Conservation (phyloP, 1,140 invertebrate species). For the Drosophila subobscura region DNA sequence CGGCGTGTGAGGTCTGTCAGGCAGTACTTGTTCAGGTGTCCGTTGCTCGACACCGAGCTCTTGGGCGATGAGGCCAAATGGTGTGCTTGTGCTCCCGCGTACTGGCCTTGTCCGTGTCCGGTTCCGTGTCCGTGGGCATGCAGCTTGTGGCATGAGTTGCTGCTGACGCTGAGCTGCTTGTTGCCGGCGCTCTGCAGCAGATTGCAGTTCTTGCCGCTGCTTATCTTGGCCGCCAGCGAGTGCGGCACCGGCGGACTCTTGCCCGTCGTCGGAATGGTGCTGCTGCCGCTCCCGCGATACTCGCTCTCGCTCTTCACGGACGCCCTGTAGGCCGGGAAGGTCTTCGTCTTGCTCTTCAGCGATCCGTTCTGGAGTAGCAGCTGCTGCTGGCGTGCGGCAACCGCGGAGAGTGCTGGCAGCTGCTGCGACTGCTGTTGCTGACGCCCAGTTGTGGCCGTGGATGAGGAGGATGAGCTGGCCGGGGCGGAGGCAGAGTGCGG, state of each 20-base stretch:
- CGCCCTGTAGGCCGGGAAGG: constrained; percentile 68
- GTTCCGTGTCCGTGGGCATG: constrained; percentile 54
- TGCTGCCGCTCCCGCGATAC: constrained; percentile 65
- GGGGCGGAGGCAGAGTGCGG: constrained; percentile 41
- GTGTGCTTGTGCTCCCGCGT: constrained; percentile 33
- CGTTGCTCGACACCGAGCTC: constrained; percentile 80
- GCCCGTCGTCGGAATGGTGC: constrained; percentile 75
- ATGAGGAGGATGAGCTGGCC: constrained; percentile 46
- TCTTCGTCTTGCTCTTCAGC: constrained; percentile 70
- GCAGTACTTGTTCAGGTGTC: constrained; percentile 81
- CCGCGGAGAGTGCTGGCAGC: constrained; percentile 60
- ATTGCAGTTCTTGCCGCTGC: constrained; percentile 78
- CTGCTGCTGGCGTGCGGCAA: constrained; percentile 72
- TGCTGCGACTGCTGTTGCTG: constrained; percentile 34
- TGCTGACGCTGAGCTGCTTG: constrained; percentile 71
- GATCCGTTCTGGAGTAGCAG: constrained; percentile 68
- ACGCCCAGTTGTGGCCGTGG: constrained; percentile 12
- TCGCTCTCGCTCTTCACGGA: constrained; percentile 70
- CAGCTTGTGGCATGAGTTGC: constrained; percentile 81
- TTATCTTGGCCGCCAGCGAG: constrained; percentile 77
- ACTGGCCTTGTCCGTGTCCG: constrained; percentile 31
- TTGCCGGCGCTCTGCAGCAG: constrained; percentile 38
- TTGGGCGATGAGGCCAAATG: constrained; percentile 73
- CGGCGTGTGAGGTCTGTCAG: constrained; percentile 80
- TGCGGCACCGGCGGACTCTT: constrained; percentile 76